These are phyloP conservation scores for Antitype chi DNA, from an alignment of 2,888 invertebrate genomes.

Conservation along the genomic window DNA sequence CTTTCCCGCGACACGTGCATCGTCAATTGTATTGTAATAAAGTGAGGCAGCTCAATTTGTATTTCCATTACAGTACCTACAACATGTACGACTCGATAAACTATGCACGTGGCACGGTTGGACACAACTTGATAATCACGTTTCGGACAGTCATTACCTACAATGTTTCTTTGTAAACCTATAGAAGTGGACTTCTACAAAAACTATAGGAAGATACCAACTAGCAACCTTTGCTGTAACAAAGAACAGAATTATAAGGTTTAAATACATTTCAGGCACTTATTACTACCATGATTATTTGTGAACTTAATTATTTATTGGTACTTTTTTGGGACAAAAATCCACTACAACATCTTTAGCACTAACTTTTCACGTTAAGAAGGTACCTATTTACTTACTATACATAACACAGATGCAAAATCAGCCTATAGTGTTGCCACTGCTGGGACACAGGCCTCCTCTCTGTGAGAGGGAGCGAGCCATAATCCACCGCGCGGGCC, in stretches of 20 bases:
- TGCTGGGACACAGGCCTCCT: no score
- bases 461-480: no score
- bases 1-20: conserved; percentile 25
- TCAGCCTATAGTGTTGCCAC: no score
- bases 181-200: neutral
- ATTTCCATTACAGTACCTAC: conserved; percentile 37
- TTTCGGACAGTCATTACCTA: neutral
- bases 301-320: neutral
- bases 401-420: no score
- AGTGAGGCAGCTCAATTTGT: conserved; percentile 26
- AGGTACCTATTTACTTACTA: neutral
- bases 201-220: no score
- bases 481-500: no score
- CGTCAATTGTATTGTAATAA: conserved; percentile 31
- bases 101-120: conserved; percentile 15
- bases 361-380: neutral
- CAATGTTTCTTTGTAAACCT: neutral
- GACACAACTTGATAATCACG: neutral
- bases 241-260: no score
- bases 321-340: neutral
- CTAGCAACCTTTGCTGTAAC: no score
- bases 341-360: neutral
- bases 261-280: neutral
- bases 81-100: conserved; percentile 13
- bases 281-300: no score